These are phyloP conservation scores for Conopomorpha cramerella DNA, from an alignment of 1,140 invertebrate genomes.

Conservation along the genomic window DNA sequence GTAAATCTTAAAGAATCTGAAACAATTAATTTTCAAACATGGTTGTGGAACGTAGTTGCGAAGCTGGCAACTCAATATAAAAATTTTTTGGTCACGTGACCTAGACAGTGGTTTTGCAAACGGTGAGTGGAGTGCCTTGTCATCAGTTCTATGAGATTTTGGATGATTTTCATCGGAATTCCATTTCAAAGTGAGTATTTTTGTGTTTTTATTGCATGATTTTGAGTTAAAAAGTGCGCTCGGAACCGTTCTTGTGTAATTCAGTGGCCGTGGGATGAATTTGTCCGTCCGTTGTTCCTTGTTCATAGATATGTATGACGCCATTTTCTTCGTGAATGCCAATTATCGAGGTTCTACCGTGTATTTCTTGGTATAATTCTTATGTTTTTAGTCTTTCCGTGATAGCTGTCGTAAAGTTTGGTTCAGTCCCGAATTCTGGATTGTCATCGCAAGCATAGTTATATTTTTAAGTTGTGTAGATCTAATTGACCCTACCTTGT, in stretches of 20 bases:
- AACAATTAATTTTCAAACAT: no score
- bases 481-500: no score
- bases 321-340: slow-evolving; percentile 62
- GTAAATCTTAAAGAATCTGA: no score
- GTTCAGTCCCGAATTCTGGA: no score
- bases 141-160: slow-evolving; percentile 59
- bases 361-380: slow-evolving; percentile 48
- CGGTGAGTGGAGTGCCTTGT: slow-evolving; percentile 62
- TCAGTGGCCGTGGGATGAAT: slow-evolving; percentile 36
- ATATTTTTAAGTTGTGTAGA: no score
- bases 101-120: slow-evolving; percentile 57
- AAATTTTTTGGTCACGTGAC: slow-evolving; percentile 55
- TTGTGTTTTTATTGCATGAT: slow-evolving; percentile 31
- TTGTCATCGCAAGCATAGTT: no score
- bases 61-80: not conserved
- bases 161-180: slow-evolving; percentile 61
- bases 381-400: no score
- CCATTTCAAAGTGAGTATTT: slow-evolving; percentile 58
- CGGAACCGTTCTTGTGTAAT: slow-evolving; percentile 30
- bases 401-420: no score
- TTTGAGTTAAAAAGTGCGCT: no score
- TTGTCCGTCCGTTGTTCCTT: slow-evolving; percentile 53
- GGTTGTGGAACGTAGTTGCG: no score
- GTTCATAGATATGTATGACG: slow-evolving; percentile 60
- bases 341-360: slow-evolving; percentile 51